A percentile compares a stretch with the other conserved stretches of the same genome.
Conservation (phyloP, 2,888 invertebrate genomes). For the Oscheius onirici region DNA sequence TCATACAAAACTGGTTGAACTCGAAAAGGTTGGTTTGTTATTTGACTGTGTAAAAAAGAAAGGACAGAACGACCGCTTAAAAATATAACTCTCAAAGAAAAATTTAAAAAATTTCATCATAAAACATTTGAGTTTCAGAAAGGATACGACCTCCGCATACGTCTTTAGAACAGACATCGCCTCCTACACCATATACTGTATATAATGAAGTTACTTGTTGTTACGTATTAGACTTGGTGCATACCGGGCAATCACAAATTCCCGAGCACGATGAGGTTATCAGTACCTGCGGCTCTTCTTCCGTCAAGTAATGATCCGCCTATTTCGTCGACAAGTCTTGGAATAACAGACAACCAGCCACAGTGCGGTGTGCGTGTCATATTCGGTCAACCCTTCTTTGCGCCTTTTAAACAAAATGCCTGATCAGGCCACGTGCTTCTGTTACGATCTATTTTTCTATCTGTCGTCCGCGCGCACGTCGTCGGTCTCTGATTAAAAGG, state of each 20-base stretch:
- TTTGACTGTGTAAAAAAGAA: neutral
- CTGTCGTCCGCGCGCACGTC: conserved; percentile 5
- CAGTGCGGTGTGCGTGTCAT: conserved; percentile 17
- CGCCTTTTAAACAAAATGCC: conserved; percentile 21
- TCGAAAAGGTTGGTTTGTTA: conserved; percentile 9
- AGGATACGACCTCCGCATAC: conserved; percentile 22
- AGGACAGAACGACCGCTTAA: too few species aligned
- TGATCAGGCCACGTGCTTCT: conserved; percentile 11
- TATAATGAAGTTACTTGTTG: neutral
- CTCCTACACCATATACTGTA: neutral
- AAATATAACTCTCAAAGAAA: too few species aligned
- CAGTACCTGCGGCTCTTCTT: neutral
- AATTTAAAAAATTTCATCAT: neutral
- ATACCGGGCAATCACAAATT: neutral
- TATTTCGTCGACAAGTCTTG: conserved; percentile 29
- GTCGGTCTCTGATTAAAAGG: neutral
- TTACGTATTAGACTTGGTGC: neutral
- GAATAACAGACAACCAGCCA: conserved; percentile 23
- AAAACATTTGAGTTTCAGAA: conserved; percentile 5
- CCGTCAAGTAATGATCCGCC: conserved; percentile 27
- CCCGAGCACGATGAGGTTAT: neutral
- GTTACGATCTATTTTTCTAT: conserved; percentile 1
- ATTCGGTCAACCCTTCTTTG: conserved; percentile 17
- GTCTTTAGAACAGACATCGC: neutral
- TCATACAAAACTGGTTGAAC: conserved; percentile 20